Evolutionary conservation across 2,888 invertebrate species (phyloP).

Genomic region (Sarcophaga caerulescens): DNA sequence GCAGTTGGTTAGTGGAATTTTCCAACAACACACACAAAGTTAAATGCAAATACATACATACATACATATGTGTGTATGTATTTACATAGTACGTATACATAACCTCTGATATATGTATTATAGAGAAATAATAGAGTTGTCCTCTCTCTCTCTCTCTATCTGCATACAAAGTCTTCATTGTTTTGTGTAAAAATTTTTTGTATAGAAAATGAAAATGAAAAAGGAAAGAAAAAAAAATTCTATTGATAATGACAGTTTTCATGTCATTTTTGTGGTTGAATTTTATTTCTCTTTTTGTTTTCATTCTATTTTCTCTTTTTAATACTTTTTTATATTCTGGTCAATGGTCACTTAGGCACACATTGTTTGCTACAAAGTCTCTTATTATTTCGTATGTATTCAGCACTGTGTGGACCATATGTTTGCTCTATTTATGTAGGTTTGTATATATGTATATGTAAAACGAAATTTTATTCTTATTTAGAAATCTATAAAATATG

Average conservation of each 20-base stretch:
- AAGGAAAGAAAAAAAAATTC: conserved; percentile 10
- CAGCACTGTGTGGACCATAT: too few species aligned
- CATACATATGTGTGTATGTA: too few species aligned
- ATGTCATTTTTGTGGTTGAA: conserved; percentile 50
- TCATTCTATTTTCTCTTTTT: not conserved
- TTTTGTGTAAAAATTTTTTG: not conserved
- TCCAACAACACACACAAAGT: too few species aligned
- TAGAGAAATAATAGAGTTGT: too few species aligned
- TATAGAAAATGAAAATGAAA: not conserved
- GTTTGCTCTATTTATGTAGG: too few species aligned
- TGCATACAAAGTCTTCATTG: conserved; percentile 3
- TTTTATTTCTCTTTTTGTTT: not conserved
- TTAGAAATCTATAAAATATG: too few species aligned
- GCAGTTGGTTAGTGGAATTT: not conserved
- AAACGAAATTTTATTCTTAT: too few species aligned
- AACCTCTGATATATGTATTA: too few species aligned
- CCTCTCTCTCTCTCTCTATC: too few species aligned
- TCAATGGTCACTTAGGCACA: not conserved
- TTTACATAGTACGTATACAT: too few species aligned
- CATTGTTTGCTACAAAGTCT: not conserved
- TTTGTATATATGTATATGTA: too few species aligned
- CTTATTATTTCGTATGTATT: not conserved
- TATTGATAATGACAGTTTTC: conserved; percentile 55
- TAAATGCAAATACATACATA: too few species aligned
- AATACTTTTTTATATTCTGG: not conserved